phyloP scores from a whole-genome alignment of 2,113 vertebrate genomes.

The Grantiella picta region DNA sequence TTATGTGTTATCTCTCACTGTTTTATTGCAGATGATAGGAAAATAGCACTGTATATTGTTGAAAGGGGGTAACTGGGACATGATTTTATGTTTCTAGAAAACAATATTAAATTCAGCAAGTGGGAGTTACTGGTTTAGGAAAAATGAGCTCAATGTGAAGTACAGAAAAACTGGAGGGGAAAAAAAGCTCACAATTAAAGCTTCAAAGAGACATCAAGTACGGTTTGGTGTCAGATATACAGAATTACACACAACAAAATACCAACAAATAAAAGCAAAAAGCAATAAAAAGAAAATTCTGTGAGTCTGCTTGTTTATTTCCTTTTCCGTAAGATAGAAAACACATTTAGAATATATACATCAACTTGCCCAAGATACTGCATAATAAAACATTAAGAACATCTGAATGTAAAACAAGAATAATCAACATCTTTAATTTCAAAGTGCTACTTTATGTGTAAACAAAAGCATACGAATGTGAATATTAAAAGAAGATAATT shows the following conservation, averaged over 20 bases:
- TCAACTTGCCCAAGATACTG: neutral
- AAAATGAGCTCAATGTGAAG: neutral
- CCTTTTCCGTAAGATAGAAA: neutral
- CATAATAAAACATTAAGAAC: conserved; percentile 2
- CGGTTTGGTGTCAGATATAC: conserved; percentile 24
- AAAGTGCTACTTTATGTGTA: conserved; percentile 6
- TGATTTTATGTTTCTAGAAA: conserved; percentile 15
- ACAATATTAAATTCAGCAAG: conserved; percentile 23
- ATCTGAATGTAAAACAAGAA: conserved; percentile 5
- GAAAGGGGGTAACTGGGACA: neutral
- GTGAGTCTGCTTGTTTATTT: conserved; percentile 36
- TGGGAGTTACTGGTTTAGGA: neutral
- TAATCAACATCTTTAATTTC: conserved; percentile 54
- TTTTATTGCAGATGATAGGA: conserved; percentile 52
- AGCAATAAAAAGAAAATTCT: conserved; percentile 29
- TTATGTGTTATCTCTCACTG: conserved; percentile 41
- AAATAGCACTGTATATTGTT: conserved; percentile 39
- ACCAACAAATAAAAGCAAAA: conserved; percentile 28
- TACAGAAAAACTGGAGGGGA: neutral
- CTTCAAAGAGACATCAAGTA: conserved; percentile 43
- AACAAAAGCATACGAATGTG: conserved; percentile 45
- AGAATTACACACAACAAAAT: conserved; percentile 19
- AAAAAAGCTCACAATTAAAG: conserved; percentile 35
- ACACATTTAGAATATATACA: neutral
- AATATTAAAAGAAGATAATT: conserved; percentile 11